Evolutionary conservation across 53 echinoderm and acorn worm genomes (phyloP), one percentile per base, ranked within the genome.

Genomic region (Hippasteria phrygiana): DNA sequence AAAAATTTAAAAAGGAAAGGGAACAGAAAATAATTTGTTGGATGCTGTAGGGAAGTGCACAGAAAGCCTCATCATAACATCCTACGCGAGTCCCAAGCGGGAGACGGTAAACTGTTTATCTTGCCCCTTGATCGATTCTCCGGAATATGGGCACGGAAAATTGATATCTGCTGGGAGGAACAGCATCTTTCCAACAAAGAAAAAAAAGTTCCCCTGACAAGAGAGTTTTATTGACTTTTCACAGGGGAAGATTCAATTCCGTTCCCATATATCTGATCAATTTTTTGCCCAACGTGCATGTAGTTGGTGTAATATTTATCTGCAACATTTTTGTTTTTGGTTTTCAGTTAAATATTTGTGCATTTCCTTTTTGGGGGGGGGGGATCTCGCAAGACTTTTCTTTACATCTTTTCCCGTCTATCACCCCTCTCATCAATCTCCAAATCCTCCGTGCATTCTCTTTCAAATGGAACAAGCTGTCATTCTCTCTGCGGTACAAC

Each of bases 101-200:
- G 43, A 34, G 29, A 45, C 42, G 46, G 47, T 82, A 82, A 82
- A 82, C 82, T 82, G 82, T 82, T 82, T 82, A 82, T 82, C 82
- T 82, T 82, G 32, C 24, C 5, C 42, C 45, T 47, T 45, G 66
- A 82, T 82, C 82, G 82, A 82, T 82, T 62, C 43, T 16, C 42
- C 64, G 27, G 82, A 82, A 82, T 82, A 82, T 66, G 82, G 82
- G 65, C 66, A 82, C 33, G 82, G 64, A 82, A 82, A 64, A 82
- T 64, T 82, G 82, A 82, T 82, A 82, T 82, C 63, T 82, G 46
- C 67, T 46, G 29, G 36, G 79, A 20, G 24, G 36, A 45, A 20
- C 39, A 27, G 2, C 37, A 14, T 4, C 77, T 55, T 79, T 79
- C 18, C 36, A 35, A 2, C 2, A 67, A 18, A 67, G 8, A 2